Base-by-base conservation (phyloP, 2,113 vertebrate genomes). In the Natator depressus region DNA sequence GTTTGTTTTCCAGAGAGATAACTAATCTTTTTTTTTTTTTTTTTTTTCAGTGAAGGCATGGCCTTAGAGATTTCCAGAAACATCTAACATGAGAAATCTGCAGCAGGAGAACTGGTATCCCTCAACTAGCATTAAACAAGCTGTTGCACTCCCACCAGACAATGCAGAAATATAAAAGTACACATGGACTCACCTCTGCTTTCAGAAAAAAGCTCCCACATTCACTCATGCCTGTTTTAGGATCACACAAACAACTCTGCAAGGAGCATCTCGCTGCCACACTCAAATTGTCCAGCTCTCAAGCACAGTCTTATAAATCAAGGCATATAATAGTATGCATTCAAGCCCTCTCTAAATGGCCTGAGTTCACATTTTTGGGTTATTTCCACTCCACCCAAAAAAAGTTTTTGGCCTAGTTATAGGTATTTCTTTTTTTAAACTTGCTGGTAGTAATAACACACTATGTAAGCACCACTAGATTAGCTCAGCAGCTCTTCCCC, bases 351-450 rank as follows among this genome's bases (percentile, higher is more conserved):
- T 72, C 46, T 53, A 11, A 93, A 91, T 3, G 6, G 50, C n/a
- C 31, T 17, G 81, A 19, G 46, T 91, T 87, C 17, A 51, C 22
- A 72, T 92, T 94, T 86, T 53, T 51, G 82, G 57, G 85, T 82
- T 54, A 90, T 86, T 89, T 90, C 53, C 46, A 78, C 54, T 65
- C 86, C 51, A 80, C 54, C 93, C 85, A 84, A 86, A 93, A 65
- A 75, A 80, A 57, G 27, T 49, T 80, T 94, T 94, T 53, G 87
- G 83, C 93, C 93, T 57, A 87, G n/a, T 75, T 90, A 19, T 10
- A 35, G 96, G 81, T 53, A 25, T 90, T 92, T 85, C 80, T 96
- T 93, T 96, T 97, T 96, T 95, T 81, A 95, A 4, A 69, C 59
- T 76, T 72, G 22, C 76, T 0, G 91, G 57, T 92, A 92, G 9